Evolutionary conservation across 2,797 vertebrate genomes (phyloP).

Genomic region (Acestrorhynchus altus): DNA sequence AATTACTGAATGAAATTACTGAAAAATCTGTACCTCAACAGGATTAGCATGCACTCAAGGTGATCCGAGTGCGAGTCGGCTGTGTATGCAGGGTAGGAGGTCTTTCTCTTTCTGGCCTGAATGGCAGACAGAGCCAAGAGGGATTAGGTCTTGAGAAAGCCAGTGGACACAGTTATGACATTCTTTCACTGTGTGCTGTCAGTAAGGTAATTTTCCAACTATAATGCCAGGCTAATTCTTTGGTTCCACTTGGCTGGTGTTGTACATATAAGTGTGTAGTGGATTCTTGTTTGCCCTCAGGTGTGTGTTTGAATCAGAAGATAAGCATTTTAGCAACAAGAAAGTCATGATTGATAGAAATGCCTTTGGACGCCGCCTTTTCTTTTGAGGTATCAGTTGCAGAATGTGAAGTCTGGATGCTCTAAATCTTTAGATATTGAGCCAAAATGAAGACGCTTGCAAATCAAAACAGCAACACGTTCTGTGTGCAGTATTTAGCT

Average conservation of each 20-base stretch:
- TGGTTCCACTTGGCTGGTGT: slow-evolving; percentile 56
- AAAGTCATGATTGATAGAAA: slow-evolving; percentile 32
- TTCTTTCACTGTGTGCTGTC: slow-evolving; percentile 59
- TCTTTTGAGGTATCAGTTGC: slow-evolving; percentile 15
- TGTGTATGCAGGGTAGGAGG: slow-evolving; percentile 41
- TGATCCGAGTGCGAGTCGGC: slow-evolving; percentile 22
- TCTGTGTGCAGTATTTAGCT: slow-evolving; percentile 4
- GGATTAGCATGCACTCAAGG: not conserved
- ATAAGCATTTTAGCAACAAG: slow-evolving; percentile 33
- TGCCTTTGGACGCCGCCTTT: slow-evolving; percentile 21
- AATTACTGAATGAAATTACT: not conserved
- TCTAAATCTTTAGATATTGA: no score
- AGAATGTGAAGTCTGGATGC: not conserved
- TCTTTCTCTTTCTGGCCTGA: slow-evolving; percentile 30
- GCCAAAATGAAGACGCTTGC: no score
- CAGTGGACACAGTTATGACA: slow-evolving; percentile 60
- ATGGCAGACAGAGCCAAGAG: slow-evolving; percentile 40
- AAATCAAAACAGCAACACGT: no score
- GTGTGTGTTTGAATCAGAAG: slow-evolving; percentile 51
- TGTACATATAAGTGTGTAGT: slow-evolving; percentile 48
- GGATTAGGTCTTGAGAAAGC: slow-evolving; percentile 51
- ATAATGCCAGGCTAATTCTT: slow-evolving; percentile 58
- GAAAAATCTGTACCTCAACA: not conserved
- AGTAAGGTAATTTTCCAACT: slow-evolving; percentile 54
- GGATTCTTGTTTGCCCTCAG: slow-evolving; percentile 55